Conservation (phyloP, 2,113 vertebrate species). For the Paradoxurus hermaphroditus region DNA sequence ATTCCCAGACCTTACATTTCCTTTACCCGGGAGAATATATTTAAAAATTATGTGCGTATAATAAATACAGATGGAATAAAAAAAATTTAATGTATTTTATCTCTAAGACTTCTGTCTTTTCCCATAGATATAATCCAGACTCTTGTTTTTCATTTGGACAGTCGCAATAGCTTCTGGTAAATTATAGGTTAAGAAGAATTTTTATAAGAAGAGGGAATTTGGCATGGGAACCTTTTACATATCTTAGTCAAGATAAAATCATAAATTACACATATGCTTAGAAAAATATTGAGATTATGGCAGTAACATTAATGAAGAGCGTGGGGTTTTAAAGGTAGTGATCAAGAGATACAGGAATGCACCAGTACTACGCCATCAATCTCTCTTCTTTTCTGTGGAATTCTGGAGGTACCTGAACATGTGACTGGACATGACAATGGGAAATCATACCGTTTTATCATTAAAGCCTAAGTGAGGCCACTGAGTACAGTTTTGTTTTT, state of each 20-base stretch:
- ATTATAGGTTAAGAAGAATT: not conserved
- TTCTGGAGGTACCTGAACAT: not conserved
- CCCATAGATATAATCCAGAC: not conserved
- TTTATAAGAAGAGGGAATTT: not conserved
- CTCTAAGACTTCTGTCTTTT: not conserved
- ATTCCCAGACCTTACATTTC: not conserved
- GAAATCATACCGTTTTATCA: not conserved
- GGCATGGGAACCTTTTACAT: not conserved
- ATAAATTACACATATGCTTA: not conserved
- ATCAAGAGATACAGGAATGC: not conserved
- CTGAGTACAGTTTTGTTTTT: not conserved
- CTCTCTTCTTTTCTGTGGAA: not conserved
- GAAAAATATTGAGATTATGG: not conserved
- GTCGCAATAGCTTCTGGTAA: not conserved
- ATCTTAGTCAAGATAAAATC: slow-evolving; percentile 9
- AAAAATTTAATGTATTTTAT: not conserved
- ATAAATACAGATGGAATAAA: not conserved
- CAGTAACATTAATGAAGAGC: not conserved
- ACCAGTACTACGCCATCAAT: not conserved
- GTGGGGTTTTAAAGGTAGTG: not conserved
- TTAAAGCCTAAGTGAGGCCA: not conserved
- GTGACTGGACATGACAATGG: not conserved
- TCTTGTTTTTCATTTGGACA: not conserved
- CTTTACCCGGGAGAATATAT: not conserved
- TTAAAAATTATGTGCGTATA: not conserved